Base-by-base conservation (phyloP, 2,113 vertebrate species). In the Pedionomus torquatus region DNA sequence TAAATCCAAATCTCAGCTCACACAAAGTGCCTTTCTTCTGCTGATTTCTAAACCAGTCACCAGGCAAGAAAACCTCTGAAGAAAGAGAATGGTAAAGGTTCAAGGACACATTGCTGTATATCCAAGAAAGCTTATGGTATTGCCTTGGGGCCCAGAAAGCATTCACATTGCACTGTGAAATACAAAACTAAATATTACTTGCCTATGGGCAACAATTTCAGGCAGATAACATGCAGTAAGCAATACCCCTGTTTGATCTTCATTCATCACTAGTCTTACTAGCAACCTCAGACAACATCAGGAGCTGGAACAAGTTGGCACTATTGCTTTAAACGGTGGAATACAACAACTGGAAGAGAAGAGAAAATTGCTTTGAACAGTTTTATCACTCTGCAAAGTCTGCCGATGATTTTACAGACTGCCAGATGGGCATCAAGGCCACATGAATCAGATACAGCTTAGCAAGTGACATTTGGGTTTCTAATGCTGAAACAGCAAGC, bases 391-490 rank as follows among this genome's bases (percentile, higher is more conserved):
- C 21, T 20, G 68, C 44, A n/a, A 77, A 87, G 64, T 5, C 71
- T 84, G 64, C 31, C 63, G 86, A 63, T 74, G 72, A n/a, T 55
- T 96, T 95, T 92, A 90, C 31, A 82, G 81, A 91, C 35, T 41
- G 46, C 95, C 91, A 94, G 84, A 81, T 77, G 68, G 92, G 74
- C 80, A 88, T 35, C 76, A 46, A 86, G 84, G 86, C 74, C 91
- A 55, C 65, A 55, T 18, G 17, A 70, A 94, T 43, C 79, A 82
- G 60, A 89, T 37, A 79, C 18, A 75, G 81, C 41, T 91, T 52
- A 83, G 76, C 70, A 77, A 96, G 66, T 72, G 85, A 58, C 85
- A 90, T 94, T 72, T 87, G 85, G 84, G 86, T 76, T 86, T 64
- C 74, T 69, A 46, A 52, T 21, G 20, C 52, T 79, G 66, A 75